These are phyloP conservation scores for Gopherus evgoodei DNA, from an alignment of 2,113 vertebrate species.

Conservation along the genomic window DNA sequence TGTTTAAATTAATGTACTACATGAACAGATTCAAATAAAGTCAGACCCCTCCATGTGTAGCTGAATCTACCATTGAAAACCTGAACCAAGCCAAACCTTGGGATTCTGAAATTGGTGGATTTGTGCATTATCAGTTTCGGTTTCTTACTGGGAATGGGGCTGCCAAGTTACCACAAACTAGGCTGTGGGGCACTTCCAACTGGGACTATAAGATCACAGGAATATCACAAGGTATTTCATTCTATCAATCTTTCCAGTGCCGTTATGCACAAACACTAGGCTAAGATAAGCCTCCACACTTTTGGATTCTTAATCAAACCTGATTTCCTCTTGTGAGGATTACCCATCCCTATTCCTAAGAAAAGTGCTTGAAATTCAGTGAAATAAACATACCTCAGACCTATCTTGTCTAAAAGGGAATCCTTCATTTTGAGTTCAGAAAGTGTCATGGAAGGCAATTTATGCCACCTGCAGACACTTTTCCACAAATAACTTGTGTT, in stretches of 20 bases:
- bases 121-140: neutral
- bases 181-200: fast-evolving
- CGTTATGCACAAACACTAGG: neutral
- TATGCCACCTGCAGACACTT: neutral
- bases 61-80: neutral
- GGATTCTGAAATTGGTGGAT: neutral
- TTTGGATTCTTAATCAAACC: neutral
- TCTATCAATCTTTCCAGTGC: neutral
- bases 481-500: conserved; percentile 3
- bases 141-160: neutral
- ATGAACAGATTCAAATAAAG: neutral
- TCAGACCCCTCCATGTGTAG: neutral
- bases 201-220: neutral
- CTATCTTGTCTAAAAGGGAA: neutral
- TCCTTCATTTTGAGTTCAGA: neutral
- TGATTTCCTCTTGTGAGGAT: neutral
- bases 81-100: neutral
- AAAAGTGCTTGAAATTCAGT: neutral
- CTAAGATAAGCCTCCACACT: neutral
- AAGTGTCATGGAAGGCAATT: neutral
- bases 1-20: neutral
- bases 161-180: neutral
- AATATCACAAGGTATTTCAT: neutral
- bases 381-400: neutral
- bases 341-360: neutral